A percentile compares a stretch with the other conserved stretches of the same genome.
Conservation (phyloP, 2,888 invertebrate species). For the Andricus quercusramuli region DNA sequence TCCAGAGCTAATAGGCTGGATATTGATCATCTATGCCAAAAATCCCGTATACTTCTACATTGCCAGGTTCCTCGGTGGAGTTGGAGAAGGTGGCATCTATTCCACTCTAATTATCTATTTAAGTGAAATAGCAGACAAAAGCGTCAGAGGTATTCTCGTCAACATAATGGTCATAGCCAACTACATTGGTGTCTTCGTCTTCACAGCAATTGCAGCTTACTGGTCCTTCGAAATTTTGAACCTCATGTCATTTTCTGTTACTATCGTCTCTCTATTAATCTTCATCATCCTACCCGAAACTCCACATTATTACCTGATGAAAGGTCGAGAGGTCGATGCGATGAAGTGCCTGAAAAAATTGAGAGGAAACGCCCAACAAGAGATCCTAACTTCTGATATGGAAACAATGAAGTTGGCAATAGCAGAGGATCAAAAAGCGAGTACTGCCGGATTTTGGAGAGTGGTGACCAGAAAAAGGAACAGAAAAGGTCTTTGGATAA, state of each 20-base stretch:
- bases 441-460: slow-evolving; percentile 18
- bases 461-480: slow-evolving; percentile 12
- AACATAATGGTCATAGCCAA: slow-evolving; percentile 38
- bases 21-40: slow-evolving; percentile 34
- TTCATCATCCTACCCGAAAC: slow-evolving; percentile 33
- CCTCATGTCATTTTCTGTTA: slow-evolving; percentile 18
- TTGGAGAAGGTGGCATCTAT: slow-evolving; percentile 29
- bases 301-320: slow-evolving; percentile 13
- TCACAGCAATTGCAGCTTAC: slow-evolving; percentile 30
- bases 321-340: slow-evolving; percentile 14
- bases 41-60: slow-evolving; percentile 17
- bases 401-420: slow-evolving; percentile 30
- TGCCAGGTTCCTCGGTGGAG: slow-evolving; percentile 21
- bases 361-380: background rate
- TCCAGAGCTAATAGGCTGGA: slow-evolving; percentile 23
- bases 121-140: slow-evolving; percentile 39
- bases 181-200: slow-evolving; percentile 28
- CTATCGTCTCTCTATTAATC: slow-evolving; percentile 19
- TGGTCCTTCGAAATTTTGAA: slow-evolving; percentile 30
- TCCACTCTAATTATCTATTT: slow-evolving; percentile 30
- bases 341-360: slow-evolving; percentile 30
- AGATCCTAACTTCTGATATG: slow-evolving; percentile 11
- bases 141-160: slow-evolving; percentile 28
- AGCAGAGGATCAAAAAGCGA: slow-evolving; percentile 32
- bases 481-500: slow-evolving; percentile 14